Conservation (phyloP, 2,888 invertebrate genomes). For the Acanthoscelides obtectus region DNA sequence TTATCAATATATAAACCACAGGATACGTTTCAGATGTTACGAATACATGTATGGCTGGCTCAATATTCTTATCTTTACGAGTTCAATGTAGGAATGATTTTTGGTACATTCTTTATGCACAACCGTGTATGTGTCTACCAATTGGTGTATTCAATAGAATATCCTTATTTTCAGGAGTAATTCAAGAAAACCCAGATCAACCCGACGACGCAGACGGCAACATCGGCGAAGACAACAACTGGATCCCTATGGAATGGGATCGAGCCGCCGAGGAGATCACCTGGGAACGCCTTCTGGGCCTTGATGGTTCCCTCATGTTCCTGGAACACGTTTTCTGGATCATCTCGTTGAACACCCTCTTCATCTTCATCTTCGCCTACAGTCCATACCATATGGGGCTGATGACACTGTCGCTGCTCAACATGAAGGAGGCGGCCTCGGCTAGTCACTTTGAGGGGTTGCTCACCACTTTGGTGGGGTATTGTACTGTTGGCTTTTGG, state of each 20-base stretch:
- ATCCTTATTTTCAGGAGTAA: constrained; percentile 29
- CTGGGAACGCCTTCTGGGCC: constrained; percentile 93
- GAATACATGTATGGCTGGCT: too few relatives aligned
- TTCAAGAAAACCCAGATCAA: constrained; percentile 34
- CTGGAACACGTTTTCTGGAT: constrained; percentile 99
- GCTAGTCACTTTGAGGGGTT: constrained; percentile 90
- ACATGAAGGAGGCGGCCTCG: constrained; percentile 61
- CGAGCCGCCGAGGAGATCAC: constrained; percentile 95
- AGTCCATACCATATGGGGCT: constrained; percentile 94
- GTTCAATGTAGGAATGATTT: too few relatives aligned
- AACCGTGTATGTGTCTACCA: too few relatives aligned
- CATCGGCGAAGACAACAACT: constrained; percentile 78
- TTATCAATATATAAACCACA: too few relatives aligned
- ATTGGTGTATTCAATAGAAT: too few relatives aligned
- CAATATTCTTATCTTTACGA: too few relatives aligned
- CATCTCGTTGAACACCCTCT: constrained; percentile 92
- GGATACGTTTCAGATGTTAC: too few relatives aligned
- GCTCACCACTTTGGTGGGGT: constrained; percentile 88
- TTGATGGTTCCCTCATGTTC: constrained; percentile 96
- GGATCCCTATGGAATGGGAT: constrained; percentile 99
- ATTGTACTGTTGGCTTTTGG: constrained; percentile 80
- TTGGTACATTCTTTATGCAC: too few relatives aligned
- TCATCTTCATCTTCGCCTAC: constrained; percentile 95
- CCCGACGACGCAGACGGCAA: constrained; percentile 51
- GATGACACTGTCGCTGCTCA: constrained; percentile 69